Evolutionary conservation across 2,113 vertebrate species (phyloP), one percentile per base, ranked within the genome.

Genomic region (Rhinolophus ferrumequinum): DNA sequence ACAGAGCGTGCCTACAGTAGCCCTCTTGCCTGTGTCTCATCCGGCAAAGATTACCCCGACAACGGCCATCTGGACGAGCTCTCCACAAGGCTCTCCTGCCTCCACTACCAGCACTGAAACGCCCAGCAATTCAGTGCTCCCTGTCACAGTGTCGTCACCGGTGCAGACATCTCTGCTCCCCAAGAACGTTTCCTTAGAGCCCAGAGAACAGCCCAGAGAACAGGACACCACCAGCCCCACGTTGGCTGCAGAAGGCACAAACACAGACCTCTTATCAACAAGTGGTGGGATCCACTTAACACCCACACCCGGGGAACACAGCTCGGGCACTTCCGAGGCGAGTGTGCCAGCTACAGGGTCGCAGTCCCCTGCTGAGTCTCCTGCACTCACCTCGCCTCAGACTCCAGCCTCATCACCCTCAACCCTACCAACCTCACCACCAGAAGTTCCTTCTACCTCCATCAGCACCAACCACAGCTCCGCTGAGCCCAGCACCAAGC

Each of bases 141-240:
- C 0, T 0, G 3, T 95, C 62, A 8, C 41, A 0, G 72, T 30
- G 16, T 2, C 21, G 16, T 2, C 21, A 21, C 16, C 87, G 6
- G 13, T 67, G 0, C 24, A 64, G 12, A 14, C 56, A 58, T 80
- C 92, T 0, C 2, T 50, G 5, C 19, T 69, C 13, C 58, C 94
- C n/a, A 56, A 44, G 70, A 81, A 52, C 35, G 18, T 1, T 0
- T 66, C 96, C 38, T 8, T 64, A 0, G 3, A 73, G 33, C 5
- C 26, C 0, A 21, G 0, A 14, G 62, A 41, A 2, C 28, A 35
- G 1, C 5, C 26, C 0, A 21, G 0, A 16, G 66, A 38, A 2
- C 28, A 35, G 1, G 14, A 11, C 30, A 35, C 41, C 9, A 88
- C 22, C 72, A 56, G 28, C 52, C 4, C 66, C 6, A 1, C 56